These are phyloP conservation scores for Stegodyphus mimosarum DNA, from an alignment of 1,140 invertebrate species.

Conservation along the genomic window DNA sequence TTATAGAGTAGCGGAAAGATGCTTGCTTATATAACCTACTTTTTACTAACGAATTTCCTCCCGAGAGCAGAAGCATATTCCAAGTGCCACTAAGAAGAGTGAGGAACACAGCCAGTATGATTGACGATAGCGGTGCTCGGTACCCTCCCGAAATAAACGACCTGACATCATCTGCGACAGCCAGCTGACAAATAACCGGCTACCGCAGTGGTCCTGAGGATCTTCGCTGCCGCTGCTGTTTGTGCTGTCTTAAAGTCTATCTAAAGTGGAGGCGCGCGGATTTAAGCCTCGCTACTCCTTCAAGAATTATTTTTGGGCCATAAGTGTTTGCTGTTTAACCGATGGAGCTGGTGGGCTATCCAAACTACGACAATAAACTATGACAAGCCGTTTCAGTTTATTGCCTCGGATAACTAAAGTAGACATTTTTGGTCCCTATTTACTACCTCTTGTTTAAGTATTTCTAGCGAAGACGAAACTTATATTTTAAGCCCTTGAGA, in stretches of 20 bases:
- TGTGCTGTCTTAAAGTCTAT: not conserved
- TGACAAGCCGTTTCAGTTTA: too few relatives aligned
- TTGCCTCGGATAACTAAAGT: too few relatives aligned
- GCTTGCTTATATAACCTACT: too few relatives aligned
- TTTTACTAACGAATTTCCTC: too few relatives aligned
- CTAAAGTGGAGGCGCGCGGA: not conserved
- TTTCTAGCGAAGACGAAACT: too few relatives aligned
- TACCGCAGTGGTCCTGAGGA: not conserved
- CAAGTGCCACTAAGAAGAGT: not conserved
- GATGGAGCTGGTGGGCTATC: not conserved
- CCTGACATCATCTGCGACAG: constrained; percentile 33
- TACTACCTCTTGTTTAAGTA: too few relatives aligned
- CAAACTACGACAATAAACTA: too few relatives aligned
- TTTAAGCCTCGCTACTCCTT: not conserved
- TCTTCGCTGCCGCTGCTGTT: not conserved
- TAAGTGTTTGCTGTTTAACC: not conserved
- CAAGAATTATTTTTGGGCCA: constrained; percentile 17
- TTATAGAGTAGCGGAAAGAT: too few relatives aligned
- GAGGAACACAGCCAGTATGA: constrained; percentile 3
- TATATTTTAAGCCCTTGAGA: too few relatives aligned
- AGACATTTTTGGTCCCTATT: too few relatives aligned
- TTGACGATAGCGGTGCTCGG: constrained; percentile 22
- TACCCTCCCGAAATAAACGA: constrained; percentile 37
- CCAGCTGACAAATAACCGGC: constrained; percentile 38
- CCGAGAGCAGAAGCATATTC: not conserved